Conservation (phyloP, 2,113 vertebrate genomes). For the Maccullochella peelii region DNA sequence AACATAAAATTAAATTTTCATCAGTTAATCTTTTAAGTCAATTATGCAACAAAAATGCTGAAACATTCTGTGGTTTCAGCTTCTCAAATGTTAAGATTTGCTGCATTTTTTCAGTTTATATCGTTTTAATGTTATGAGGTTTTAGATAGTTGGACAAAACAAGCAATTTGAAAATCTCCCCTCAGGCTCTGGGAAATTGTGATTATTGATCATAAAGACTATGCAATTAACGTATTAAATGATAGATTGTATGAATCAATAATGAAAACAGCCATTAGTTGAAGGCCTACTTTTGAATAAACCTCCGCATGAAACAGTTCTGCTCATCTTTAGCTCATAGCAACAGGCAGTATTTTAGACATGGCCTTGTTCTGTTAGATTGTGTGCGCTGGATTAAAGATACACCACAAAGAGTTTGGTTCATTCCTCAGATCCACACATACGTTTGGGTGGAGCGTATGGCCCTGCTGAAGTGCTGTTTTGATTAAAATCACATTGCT, state of each 20-base stretch:
- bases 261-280: constrained; percentile 16
- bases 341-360: not conserved
- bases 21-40: not conserved
- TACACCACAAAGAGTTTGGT: constrained; percentile 15
- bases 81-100: not conserved
- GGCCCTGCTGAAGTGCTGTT: constrained; percentile 75
- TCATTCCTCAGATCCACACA: constrained; percentile 54
- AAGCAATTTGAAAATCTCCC: not conserved
- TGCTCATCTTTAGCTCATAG: not conserved
- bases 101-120: not conserved
- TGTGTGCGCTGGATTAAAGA: constrained; percentile 26
- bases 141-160: not conserved
- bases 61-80: not conserved
- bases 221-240: not conserved
- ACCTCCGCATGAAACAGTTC: constrained; percentile 7
- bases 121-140: not conserved
- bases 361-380: not conserved
- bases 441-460: constrained; percentile 64
- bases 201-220: not conserved
- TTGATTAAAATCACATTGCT: constrained; percentile 84
- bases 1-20: not conserved
- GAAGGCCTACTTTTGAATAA: constrained; percentile 11
- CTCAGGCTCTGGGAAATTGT: not conserved
- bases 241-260: constrained; percentile 9
- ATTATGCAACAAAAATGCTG: not conserved